Conservation (phyloP, 2,113 vertebrate species). For the Fulmarus glacialis region DNA sequence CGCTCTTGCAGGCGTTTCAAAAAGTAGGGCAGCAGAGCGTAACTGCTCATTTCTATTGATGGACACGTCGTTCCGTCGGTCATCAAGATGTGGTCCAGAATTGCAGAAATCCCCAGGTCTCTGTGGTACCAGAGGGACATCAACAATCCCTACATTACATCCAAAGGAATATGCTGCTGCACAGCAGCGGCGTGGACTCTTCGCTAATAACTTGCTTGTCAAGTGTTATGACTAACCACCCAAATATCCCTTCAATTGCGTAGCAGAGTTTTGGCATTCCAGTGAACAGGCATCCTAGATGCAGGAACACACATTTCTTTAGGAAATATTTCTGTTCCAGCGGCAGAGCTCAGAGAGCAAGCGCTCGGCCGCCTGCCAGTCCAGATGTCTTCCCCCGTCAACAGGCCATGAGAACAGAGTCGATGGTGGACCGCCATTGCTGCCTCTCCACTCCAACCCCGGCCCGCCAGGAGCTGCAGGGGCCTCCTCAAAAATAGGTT, state of each 20-base stretch:
- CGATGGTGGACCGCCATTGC: neutral
- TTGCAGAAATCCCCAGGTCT: neutral
- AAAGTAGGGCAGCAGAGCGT: fast-evolving
- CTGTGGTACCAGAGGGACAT: neutral
- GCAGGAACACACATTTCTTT: neutral
- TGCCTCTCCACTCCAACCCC: neutral
- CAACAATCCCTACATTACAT: neutral
- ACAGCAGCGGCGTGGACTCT: neutral
- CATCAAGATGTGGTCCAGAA: too few species aligned
- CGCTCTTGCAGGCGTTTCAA: neutral
- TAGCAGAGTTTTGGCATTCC: neutral
- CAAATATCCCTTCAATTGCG: too few species aligned
- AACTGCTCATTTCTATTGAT: neutral
- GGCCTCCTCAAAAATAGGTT: neutral
- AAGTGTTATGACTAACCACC: neutral
- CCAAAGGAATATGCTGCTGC: neutral
- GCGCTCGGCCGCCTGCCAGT: neutral
- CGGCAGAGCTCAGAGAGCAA: neutral
- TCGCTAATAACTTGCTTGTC: too few species aligned
- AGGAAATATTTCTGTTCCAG: neutral
- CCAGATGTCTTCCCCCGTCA: neutral
- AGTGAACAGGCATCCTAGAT: too few species aligned
- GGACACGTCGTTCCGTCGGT: neutral
- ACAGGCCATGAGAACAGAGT: neutral
- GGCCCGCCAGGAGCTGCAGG: neutral